Base-by-base conservation (phyloP, 2,888 invertebrate genomes). In the Gisinianus flammeolus region DNA sequence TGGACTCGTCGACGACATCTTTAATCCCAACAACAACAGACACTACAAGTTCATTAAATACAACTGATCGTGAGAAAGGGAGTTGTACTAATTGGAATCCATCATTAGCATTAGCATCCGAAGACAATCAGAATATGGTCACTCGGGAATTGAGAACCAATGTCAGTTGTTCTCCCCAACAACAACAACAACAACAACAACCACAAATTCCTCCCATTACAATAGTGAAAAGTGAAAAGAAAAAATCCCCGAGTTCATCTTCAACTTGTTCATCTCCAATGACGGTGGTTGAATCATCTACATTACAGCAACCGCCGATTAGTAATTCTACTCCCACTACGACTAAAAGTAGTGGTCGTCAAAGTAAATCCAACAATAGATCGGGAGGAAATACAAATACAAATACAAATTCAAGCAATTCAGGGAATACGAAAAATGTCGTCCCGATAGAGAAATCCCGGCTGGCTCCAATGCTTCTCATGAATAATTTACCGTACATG, bases 401-500 rank as follows among this genome's bases (percentile, higher is more conserved):
- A 31, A 31, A 68, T 31, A 35, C 24, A 22, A 64, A 19, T 31
- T 33, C n/a, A 16, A 31, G 33, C 16, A 31, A 26, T 67, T 24
- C n/a, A 2, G 62, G 62, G 58, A 26, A 6, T 52, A 30, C 12
- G 28, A 66, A 66, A 6, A 67, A 74, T 28, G 44, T 30, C n/a
- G 22, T 2, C 19, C 22, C 10, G 24, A 24, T 6, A 19, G 76
- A 76, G n/a, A 54, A 68, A 24, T 28, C 56, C 4, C 67, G 67
- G 28, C n/a, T 76, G 33, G 69, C 69, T n/a, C 76, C 76, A 5
- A 68, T 56, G 33, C n/a, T 35, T 24, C 52, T 85, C 70, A 85
- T 85, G 85, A 84, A 82, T 68, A 85, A 95, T 85, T 88, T 95
- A 67, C 95, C 95, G 0, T 95, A 95, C 87, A 95, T 95, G 95